A percentile compares a stretch with the other conserved stretches of the same genome.
Conservation (phyloP, 2,888 invertebrate species). For the Caenorhabditis wallacei region DNA sequence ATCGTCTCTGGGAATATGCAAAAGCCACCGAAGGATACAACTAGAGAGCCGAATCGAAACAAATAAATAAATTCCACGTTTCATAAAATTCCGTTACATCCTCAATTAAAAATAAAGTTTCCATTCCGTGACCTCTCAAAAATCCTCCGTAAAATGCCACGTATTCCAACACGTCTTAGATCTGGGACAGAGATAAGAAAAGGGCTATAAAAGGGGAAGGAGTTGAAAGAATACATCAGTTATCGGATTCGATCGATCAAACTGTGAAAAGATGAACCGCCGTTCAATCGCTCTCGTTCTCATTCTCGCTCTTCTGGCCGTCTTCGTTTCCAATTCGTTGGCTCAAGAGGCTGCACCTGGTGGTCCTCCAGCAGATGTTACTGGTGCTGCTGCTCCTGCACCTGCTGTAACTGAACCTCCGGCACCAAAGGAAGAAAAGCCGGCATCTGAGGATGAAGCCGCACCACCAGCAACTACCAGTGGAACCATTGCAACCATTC, state of each 20-base stretch:
- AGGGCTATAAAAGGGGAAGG: constrained; percentile 8
- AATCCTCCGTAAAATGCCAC: neutral
- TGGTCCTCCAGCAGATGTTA: neutral
- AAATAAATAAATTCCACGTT: neutral
- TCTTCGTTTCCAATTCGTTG: constrained; percentile 7
- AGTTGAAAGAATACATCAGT: neutral
- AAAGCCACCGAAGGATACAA: constrained; percentile 1
- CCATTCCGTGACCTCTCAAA: neutral
- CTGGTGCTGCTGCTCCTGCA: too few relatives aligned
- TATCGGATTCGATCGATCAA: constrained; percentile 14
- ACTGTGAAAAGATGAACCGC: constrained; percentile 32
- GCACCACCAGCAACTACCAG: too few relatives aligned
- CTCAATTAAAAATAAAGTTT: neutral
- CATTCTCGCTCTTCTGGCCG: constrained; percentile 21
- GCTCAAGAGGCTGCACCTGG: neutral
- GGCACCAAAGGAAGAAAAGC: too few relatives aligned
- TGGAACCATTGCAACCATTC: too few relatives aligned
- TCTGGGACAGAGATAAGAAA: constrained; percentile 21
- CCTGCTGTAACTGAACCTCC: too few relatives aligned
- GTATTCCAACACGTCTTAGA: constrained; percentile 6
- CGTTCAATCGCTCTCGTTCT: constrained; percentile 9
- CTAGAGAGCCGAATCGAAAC: neutral
- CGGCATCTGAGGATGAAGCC: too few relatives aligned
- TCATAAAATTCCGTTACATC: neutral
- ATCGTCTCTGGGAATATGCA: constrained; percentile 14